Conservation (phyloP, 2,888 invertebrate genomes). For the Harpalus rufipes region DNA sequence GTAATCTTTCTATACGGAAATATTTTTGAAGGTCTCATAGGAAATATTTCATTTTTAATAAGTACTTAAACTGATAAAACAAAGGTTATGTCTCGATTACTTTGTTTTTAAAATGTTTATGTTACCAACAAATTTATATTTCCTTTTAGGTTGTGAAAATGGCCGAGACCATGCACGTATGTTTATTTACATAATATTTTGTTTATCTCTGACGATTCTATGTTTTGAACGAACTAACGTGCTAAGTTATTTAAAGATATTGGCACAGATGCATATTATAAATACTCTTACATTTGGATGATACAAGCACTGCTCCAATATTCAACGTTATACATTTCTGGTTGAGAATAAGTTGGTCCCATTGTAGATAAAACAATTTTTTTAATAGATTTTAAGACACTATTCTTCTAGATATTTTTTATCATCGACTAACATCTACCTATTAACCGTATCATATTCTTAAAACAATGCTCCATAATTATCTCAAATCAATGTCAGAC, state of each 20-base stretch:
- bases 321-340: too few species aligned
- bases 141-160: not conserved
- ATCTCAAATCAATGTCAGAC: too few species aligned
- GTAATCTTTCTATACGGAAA: not conserved
- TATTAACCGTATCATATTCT: too few species aligned
- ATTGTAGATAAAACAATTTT: too few species aligned
- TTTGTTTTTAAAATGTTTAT: conserved; percentile 1
- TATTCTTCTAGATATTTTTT: too few species aligned
- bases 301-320: not conserved
- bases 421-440: too few species aligned
- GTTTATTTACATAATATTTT: conserved; percentile 37
- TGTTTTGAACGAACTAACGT: conserved; percentile 15
- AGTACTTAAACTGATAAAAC: conserved; percentile 2
- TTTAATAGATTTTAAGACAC: too few species aligned
- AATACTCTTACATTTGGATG: conserved; percentile 32
- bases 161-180: not conserved
- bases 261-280: conserved; percentile 39
- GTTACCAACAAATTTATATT: not conserved
- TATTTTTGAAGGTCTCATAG: not conserved
- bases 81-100: not conserved
- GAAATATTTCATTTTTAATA: not conserved
- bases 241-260: conserved; percentile 36
- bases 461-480: too few species aligned
- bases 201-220: conserved; percentile 11
- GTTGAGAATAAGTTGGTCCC: too few species aligned